Evolutionary conservation across 2,888 invertebrate species (phyloP), one percentile per base, ranked within the genome.

Genomic region (Molorchus minor): DNA sequence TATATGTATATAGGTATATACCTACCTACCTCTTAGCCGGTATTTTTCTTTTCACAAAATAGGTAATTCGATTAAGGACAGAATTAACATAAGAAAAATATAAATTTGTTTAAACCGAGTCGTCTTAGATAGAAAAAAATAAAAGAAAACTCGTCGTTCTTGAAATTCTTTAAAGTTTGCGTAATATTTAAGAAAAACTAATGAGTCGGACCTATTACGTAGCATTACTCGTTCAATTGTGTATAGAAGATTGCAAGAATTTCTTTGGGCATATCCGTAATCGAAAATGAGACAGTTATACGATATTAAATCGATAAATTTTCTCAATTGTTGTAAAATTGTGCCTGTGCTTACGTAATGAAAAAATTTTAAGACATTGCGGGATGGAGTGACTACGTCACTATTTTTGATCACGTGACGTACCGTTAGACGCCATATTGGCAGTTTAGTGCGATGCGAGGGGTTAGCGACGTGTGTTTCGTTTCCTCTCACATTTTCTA

Each of bases 391-490:
- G 73, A n/a, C 77, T 78, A 81, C 81, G 81, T 82, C 82, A 82
- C 82, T 80, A 78, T 81, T 80, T 68, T 79, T 75, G 81, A 76
- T 84, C 84, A 84, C 84, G 84, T 84, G 84, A 84, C 82, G 79
- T 77, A 78, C 79, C 80, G 83, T 81, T 81, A 80, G 80, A 82
- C 84, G 84, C 84, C 84, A 84, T 84, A 84, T 84, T 84, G 82
- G 82, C 82, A 82, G 82, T 82, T 82, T 79, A 79, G 81, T 81
- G 80, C 77, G 76, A 78, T 75, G 77, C 77, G 77, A 79, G 80
- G 82, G 82, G 82, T 81, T 80, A 80, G 81, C 79, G 80, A 80
- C 80, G 81, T 81, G 78, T 72, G 69, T 70, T 71, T 69, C 58
- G 56, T 62, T 63, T 68, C 66, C 68, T 70, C 63, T 62, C 53